phyloP scores from a whole-genome alignment of 2,888 invertebrate genomes.

The Cosmorhoe ocellata region DNA sequence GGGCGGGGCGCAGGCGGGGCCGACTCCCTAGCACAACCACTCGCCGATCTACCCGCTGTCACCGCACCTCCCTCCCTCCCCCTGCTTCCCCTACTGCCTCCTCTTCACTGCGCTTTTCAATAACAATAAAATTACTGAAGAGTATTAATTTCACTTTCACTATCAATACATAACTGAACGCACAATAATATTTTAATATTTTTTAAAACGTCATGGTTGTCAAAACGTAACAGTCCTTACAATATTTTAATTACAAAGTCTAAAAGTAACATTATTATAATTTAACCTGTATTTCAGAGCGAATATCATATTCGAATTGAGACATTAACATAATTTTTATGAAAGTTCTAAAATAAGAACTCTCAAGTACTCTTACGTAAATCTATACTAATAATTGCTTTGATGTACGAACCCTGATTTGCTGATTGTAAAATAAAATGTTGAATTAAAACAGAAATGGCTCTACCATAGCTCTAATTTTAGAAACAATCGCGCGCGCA shows the following conservation, averaged over 20 bases:
- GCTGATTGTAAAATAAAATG: neutral
- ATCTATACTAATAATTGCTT: too few relatives aligned
- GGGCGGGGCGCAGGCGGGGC: constrained; percentile 55
- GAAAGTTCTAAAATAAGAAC: too few relatives aligned
- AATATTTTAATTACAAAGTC: too few relatives aligned
- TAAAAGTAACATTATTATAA: too few relatives aligned
- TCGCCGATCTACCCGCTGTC: constrained; percentile 71
- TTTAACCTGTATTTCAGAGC: too few relatives aligned
- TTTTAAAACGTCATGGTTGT: neutral
- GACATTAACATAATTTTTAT: too few relatives aligned
- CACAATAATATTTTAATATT: constrained; percentile 4
- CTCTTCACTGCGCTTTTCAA: constrained; percentile 57
- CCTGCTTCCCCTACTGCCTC: constrained; percentile 42
- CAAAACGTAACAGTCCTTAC: too few relatives aligned
- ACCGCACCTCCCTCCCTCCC: constrained; percentile 53
- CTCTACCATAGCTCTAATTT: neutral
- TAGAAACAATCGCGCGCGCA: constrained; percentile 57
- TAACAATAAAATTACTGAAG: constrained; percentile 61
- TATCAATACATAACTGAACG: constrained; percentile 11
- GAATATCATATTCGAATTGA: too few relatives aligned
- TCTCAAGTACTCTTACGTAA: too few relatives aligned
- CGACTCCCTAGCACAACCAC: constrained; percentile 62
- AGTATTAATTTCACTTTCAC: constrained; percentile 49
- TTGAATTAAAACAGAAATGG: neutral
- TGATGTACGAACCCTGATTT: too few relatives aligned